Percentiles rank a stretch among this genome's conserved stretches.
phyloP scores from a whole-genome alignment of 2,888 invertebrate species.

The Brachypalpus laphriformis region DNA sequence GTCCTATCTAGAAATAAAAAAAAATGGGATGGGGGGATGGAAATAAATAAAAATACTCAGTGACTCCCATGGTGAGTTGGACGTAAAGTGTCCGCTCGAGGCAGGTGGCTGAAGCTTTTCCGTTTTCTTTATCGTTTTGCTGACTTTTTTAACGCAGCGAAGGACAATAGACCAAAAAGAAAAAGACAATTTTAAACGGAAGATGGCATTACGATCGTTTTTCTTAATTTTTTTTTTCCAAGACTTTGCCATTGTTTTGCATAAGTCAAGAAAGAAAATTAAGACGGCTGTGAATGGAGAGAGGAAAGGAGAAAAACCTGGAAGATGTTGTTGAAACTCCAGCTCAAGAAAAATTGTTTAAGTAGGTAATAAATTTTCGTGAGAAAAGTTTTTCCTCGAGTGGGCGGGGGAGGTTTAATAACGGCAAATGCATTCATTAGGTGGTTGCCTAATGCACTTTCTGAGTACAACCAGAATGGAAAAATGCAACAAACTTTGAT shows the following conservation, averaged over 20 bases:
- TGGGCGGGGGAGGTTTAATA: slow-evolving; percentile 35
- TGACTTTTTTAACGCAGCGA: slow-evolving; percentile 8
- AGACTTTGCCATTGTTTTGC: slow-evolving; percentile 65
- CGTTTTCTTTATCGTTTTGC: slow-evolving; percentile 46
- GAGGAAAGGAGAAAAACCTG: neutral
- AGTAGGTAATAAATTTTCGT: slow-evolving; percentile 70
- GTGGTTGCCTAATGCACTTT: slow-evolving; percentile 59
- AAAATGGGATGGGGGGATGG: neutral
- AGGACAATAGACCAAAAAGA: neutral
- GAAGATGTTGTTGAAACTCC: slow-evolving; percentile 38
- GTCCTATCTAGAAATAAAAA: slow-evolving; percentile 2
- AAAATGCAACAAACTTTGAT: slow-evolving; percentile 43
- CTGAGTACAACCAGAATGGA: slow-evolving; percentile 21
- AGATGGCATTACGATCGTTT: slow-evolving; percentile 60
- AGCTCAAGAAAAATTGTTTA: slow-evolving; percentile 59
- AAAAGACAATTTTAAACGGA: slow-evolving; percentile 39
- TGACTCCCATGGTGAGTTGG: slow-evolving; percentile 50
- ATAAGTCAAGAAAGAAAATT: slow-evolving; percentile 69
- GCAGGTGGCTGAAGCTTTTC: slow-evolving; percentile 65
- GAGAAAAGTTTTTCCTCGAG: slow-evolving; percentile 50
- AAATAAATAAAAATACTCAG: slow-evolving; percentile 59
- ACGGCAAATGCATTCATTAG: slow-evolving; percentile 60
- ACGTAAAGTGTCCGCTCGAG: slow-evolving; percentile 54
- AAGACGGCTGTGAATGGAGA: slow-evolving; percentile 34
- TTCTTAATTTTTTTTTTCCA: slow-evolving; percentile 19